Base-by-base conservation (phyloP, 2,797 vertebrate genomes). In the Halcyon smyrnensis region DNA sequence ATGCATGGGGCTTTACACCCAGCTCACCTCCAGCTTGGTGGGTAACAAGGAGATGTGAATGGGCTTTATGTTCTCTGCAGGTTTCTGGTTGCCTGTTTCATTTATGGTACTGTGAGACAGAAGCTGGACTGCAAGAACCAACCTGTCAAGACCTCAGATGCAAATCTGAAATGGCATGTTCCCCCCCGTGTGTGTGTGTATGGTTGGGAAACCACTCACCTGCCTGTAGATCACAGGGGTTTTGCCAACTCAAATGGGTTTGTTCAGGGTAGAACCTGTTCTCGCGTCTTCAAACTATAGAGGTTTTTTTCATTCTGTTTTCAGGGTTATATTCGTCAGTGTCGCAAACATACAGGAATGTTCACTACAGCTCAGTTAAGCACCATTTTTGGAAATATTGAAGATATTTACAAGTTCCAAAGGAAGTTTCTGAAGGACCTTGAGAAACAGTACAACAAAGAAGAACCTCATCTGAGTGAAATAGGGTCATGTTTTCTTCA, bases 321-420 rank as follows among this genome's bases (percentile, higher is more conserved):
- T 41, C 92, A 99, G 99, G 99, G 99, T 90, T 99, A 99, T 89
- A 99, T 99, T 94, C 99, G 99, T 32, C 99, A 99, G 97, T 99
- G 99, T 95, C 98, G 98, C 79, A 99, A 99, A 97, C 98, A 99
- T 96, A 98, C 99, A 0, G 98, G 98, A 76, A 99, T 99, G 99
- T 99, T 99, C 97, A 99, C 99, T 1, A 95, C 98, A 62, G 97
- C 93, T 46, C 99, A 99, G 91, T 91, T 99, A 53, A 98, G 98
- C 96, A 99, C 98, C 90, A 99, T 99, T 97, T 99, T 99, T 98
- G 99, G 99, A 98, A 99, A 99, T 98, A 99, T 99, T 83, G 99
- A 99, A 98, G 99, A 99, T 69, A 99, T 99, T 97, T 99, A 99
- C 98, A 99, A 95, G 95, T 99, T 99, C 97, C 99, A 99, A 96